Base-by-base conservation (phyloP, 1,140 invertebrate genomes). In the Tenebrio molitor region DNA sequence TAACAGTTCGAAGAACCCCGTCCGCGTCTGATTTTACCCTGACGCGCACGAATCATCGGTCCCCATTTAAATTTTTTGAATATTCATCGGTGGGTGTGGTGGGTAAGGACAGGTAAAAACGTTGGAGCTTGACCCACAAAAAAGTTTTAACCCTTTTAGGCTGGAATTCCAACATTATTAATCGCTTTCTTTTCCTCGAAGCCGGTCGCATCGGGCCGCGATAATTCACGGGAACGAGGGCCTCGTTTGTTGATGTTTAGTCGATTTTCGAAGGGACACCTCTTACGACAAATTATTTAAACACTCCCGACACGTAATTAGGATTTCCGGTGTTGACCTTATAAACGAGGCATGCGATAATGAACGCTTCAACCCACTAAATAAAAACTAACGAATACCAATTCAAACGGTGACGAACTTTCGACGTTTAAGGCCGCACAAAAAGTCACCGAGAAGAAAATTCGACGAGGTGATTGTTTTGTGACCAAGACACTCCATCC, bases 61-160 rank as follows among this genome's bases (percentile, higher is more conserved):
- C 14, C n/a, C 21, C 21, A 53, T 53, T 53, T 53, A 25, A 53
- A 53, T 53, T 53, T 53, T 39, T 17, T 66, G 64, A 66, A 66
- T 66, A 66, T 66, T 66, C 64, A 66, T 42, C 19, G 33, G 33
- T 16, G 62, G 39, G n/a, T 12, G 36, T 21, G n/a, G 36, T 39
- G 36, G 36, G 36, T 2, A 3, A 7, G n/a, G 64, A 42, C 64
- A 29, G 42, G 36, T 65, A 41, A 42, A 41, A 65, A 65, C n/a
- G 36, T 15, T 66, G 64, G n/a, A 16, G 17, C 42, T 66, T 66
- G 64, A 66, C 64, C 64, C 42, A 66, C 42, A 66, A 66, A 44
- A 66, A 66, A 62, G 53, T 25, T 65, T 63, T 66, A 66, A 66
- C 64, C 64, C 64, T 66, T 66, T 66, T 29, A 25, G 42, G 16